Base-by-base conservation (phyloP, 2,113 vertebrate species). In the Zapus hudsonius region DNA sequence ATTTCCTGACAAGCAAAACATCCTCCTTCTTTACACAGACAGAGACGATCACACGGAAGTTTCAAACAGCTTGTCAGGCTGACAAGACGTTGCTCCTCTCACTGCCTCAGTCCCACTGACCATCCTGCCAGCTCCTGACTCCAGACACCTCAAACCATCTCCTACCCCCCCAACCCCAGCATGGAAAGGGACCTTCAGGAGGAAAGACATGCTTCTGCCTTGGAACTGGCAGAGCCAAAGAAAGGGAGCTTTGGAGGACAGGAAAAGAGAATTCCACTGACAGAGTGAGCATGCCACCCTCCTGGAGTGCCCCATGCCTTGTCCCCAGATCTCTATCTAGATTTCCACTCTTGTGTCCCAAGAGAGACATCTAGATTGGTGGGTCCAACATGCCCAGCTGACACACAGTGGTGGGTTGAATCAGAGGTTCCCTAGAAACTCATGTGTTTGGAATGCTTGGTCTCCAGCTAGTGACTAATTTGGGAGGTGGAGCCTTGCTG, bases 11-110 rank as follows among this genome's bases (percentile, higher is more conserved):
- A 13, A 52, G 52, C 52, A 52, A 52, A 10, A 52, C 52, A 52
- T 15, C 52, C 52, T 52, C 52, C 52, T n/a, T n/a, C n/a, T 52
- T 52, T 52, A 8, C 52, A 52, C 52, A 52, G 52, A 52, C 11
- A 15, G 52, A 10, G 16, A 52, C 52, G 16, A 52, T 13, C 52
- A 52, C 12, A 15, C 11, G 52, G 52, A 52, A 7, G 52, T 52
- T 52, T 29, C 27, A 2, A 3, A 1, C 11, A 4, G n/a, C 9
- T 31, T 0, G 0, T 3, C 11, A 33, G 2, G 61, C 25, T 0
- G 0, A 1, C 44, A 25, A 44, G 69, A 25, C 12, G 10, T 1
- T n/a, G 25, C 36, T 47, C 9, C 7, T 64, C 59, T 9, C 25
- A 19, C 40, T 12, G 5, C 1, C 3, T 1, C n/a, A 27, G 2